Percentiles rank a stretch among this genome's conserved stretches.
phyloP scores from a whole-genome alignment of 2,888 invertebrate genomes.

The Drosophila setosimentum region DNA sequence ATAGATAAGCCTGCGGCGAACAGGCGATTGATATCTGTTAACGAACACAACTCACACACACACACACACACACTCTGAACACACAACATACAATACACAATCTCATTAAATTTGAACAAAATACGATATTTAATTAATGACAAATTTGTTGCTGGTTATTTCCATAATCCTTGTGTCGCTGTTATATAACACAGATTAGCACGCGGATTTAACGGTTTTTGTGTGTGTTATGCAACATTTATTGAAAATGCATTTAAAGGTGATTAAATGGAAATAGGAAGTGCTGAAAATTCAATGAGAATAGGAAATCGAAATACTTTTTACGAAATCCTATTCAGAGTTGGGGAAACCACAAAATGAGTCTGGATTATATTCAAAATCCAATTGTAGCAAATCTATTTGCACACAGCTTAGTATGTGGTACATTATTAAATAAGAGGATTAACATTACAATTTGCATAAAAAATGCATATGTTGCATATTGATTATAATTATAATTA shows the following conservation, averaged over 20 bases:
- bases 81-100: constrained; percentile 15
- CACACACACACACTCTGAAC: constrained; percentile 3
- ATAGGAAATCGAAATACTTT: not conserved
- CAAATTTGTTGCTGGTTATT: constrained; percentile 30
- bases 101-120: constrained; percentile 40
- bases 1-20: constrained; percentile 56
- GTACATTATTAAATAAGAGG: not conserved
- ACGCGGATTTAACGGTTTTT: constrained; percentile 1
- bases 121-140: constrained; percentile 44
- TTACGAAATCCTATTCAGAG: not conserved
- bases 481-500: not conserved
- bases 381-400: not conserved
- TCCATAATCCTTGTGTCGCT: constrained; percentile 32
- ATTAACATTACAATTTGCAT: not conserved
- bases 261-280: constrained; percentile 35
- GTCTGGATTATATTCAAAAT: not conserved
- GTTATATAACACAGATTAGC: constrained; percentile 30
- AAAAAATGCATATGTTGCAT: not conserved
- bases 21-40: constrained; percentile 34
- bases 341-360: too few species aligned
- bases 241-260: constrained; percentile 48
- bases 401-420: not conserved
- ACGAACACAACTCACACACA: not conserved
- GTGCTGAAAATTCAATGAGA: constrained; percentile 25
- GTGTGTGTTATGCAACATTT: constrained; percentile 30